phyloP scores from a whole-genome alignment of 2,797 vertebrate genomes.

The Pteropus rufus region DNA sequence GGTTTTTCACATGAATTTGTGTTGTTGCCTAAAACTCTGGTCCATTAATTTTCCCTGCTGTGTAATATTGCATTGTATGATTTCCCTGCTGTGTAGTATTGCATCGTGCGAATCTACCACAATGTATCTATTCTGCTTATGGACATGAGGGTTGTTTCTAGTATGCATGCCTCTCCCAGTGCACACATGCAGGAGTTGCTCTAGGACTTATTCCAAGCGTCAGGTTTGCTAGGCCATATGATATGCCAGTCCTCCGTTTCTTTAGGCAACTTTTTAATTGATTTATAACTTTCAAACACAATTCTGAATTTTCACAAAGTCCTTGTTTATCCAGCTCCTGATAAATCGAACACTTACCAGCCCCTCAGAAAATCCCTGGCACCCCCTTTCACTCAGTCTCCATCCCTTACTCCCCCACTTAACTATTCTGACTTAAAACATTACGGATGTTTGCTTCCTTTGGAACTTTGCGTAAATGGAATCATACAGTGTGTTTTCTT shows the following conservation, averaged over 20 bases:
- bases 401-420: background rate
- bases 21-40: background rate
- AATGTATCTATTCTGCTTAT: accelerated
- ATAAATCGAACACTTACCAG: background rate
- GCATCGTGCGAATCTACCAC: background rate
- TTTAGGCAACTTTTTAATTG: background rate
- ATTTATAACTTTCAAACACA: background rate
- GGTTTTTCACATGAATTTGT: background rate
- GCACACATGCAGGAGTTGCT: background rate
- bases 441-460: background rate
- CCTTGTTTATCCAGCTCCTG: background rate
- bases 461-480: background rate
- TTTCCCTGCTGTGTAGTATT: background rate
- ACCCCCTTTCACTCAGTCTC: background rate
- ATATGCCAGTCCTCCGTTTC: background rate
- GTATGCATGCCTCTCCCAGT: background rate
- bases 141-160: background rate
- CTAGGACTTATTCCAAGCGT: background rate
- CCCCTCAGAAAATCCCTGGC: background rate
- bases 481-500: too few relatives aligned
- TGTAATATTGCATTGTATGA: background rate
- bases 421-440: background rate
- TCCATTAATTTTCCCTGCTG: background rate
- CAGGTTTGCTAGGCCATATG: background rate
- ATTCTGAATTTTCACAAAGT: background rate